Evolutionary conservation across 1,140 invertebrate genomes (phyloP).

Genomic region (Leptinotarsa undecemlineata): DNA sequence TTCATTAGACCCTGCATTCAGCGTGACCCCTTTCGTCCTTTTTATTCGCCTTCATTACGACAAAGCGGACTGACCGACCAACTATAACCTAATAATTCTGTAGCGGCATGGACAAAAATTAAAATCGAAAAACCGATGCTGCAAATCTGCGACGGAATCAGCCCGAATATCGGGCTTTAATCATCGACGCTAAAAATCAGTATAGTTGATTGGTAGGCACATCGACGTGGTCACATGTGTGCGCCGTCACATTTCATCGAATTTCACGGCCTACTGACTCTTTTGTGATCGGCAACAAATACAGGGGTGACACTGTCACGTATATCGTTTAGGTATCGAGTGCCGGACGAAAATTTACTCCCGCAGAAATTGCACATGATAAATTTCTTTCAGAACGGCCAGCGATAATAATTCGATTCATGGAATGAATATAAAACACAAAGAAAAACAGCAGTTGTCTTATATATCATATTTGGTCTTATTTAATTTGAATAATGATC

Average conservation of each 20-base stretch:
- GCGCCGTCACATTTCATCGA: constrained; percentile 55
- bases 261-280: constrained; percentile 47
- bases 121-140: constrained; percentile 25
- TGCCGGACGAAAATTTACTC: neutral
- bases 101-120: constrained; percentile 23
- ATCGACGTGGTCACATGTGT: constrained; percentile 48
- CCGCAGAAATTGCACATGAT: neutral
- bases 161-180: constrained; percentile 28
- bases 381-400: too few species aligned
- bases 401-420: too few species aligned
- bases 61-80: constrained; percentile 27
- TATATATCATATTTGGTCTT: too few species aligned
- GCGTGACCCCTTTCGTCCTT: constrained; percentile 15
- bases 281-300: constrained; percentile 23
- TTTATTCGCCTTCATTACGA: constrained; percentile 27
- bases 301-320: constrained; percentile 25
- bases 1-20: constrained; percentile 26
- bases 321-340: constrained; percentile 3
- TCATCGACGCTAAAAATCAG: constrained; percentile 41
- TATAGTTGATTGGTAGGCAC: constrained; percentile 43
- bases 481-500: too few species aligned
- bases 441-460: too few species aligned
- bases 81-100: constrained; percentile 26
- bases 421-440: too few species aligned
- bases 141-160: constrained; percentile 25